Conservation (phyloP, 2,888 invertebrate genomes). For the Furcula furcula region DNA sequence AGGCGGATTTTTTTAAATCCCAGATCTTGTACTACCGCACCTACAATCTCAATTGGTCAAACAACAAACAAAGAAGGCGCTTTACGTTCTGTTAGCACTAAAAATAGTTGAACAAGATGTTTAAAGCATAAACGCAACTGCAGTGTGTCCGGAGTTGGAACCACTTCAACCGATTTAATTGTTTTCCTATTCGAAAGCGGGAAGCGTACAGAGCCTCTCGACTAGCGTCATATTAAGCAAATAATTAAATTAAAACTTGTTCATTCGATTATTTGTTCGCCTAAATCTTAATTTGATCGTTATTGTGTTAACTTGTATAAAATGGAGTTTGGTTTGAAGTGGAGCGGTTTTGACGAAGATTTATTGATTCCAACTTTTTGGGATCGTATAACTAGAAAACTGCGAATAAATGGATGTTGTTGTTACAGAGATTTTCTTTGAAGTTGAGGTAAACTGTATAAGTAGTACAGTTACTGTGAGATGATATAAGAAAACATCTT, state of each 20-base stretch:
- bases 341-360: conserved; percentile 4
- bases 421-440: no score
- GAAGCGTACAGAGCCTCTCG: conserved; percentile 33
- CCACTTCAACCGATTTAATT: conserved; percentile 37
- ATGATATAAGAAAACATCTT: no score
- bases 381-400: background rate
- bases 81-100: conserved; percentile 29
- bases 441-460: no score
- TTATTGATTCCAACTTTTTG: background rate
- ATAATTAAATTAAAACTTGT: conserved; percentile 52
- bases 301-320: conserved; percentile 14
- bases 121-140: conserved; percentile 20
- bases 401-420: no score
- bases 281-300: conserved; percentile 27
- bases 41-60: conserved; percentile 17
- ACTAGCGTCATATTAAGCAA: conserved; percentile 40
- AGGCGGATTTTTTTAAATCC: conserved; percentile 1
- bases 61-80: conserved; percentile 10
- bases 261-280: conserved; percentile 25
- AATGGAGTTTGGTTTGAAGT: conserved; percentile 1
- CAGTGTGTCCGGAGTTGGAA: conserved; percentile 28
- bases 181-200: conserved; percentile 49
- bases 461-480: no score
- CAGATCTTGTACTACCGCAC: conserved; percentile 5
- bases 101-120: conserved; percentile 28